Evolutionary conservation across 2,113 vertebrate genomes (phyloP).

Genomic region (Crotalus helleri): DNA sequence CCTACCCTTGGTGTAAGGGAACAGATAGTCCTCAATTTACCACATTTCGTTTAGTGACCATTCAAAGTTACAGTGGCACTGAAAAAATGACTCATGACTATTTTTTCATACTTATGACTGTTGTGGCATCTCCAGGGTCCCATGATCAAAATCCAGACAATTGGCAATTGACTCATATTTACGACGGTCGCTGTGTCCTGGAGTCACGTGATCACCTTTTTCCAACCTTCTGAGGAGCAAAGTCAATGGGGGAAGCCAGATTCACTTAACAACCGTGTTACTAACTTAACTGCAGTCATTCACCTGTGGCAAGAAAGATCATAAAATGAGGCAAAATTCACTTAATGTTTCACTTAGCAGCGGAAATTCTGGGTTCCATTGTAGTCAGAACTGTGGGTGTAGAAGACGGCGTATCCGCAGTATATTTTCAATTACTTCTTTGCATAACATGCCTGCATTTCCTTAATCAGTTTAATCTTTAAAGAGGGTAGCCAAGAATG

Average conservation of each 20-base stretch:
- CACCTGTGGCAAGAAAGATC: background rate
- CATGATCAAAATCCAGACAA: no score
- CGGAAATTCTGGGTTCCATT: background rate
- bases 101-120: no score
- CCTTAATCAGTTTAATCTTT: background rate
- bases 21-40: background rate
- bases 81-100: background rate
- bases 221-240: no score
- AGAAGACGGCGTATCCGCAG: background rate
- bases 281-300: background rate
- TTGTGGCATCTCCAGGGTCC: no score
- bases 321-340: background rate
- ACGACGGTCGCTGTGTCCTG: no score
- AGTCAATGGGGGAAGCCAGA: no score
- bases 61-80: background rate
- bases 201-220: no score
- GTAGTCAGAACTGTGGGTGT: background rate
- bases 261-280: no score
- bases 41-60: background rate
- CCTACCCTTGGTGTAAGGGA: no score
- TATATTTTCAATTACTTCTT: background rate
- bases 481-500: background rate
- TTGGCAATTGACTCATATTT: no score
- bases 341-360: background rate
- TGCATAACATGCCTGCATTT: background rate